phyloP scores from a whole-genome alignment of 2,888 invertebrate genomes.

The Cephonodes hylas region DNA sequence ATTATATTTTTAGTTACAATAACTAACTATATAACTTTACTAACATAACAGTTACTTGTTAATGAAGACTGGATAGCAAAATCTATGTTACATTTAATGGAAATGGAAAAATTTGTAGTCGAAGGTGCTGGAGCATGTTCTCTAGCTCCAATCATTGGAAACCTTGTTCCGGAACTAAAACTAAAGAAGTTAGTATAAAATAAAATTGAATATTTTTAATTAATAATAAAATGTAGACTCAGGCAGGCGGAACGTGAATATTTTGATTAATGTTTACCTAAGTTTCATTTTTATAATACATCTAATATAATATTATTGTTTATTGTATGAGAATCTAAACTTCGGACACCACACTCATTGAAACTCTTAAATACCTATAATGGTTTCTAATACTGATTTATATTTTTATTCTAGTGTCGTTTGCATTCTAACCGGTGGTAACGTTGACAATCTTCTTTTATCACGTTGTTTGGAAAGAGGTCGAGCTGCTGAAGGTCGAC shows the following conservation, averaged over 20 bases:
- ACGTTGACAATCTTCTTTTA: constrained; percentile 92
- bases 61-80: constrained; percentile 91
- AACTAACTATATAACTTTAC: too few species aligned
- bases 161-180: constrained; percentile 88
- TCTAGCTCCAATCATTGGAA: constrained; percentile 89
- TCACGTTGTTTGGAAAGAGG: constrained; percentile 92
- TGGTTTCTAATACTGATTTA: too few species aligned
- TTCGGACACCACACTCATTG: too few species aligned
- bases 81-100: constrained; percentile 87
- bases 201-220: not conserved
- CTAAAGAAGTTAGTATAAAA: constrained; percentile 84
- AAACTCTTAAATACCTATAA: too few species aligned
- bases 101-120: constrained; percentile 91
- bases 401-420: constrained; percentile 84
- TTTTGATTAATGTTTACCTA: not conserved
- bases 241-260: too few species aligned
- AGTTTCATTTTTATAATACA: too few species aligned
- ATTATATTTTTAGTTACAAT: too few species aligned
- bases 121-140: constrained; percentile 95
- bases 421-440: constrained; percentile 91
- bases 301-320: too few species aligned
- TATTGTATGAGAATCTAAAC: too few species aligned
- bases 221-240: too few species aligned
- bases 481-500: constrained; percentile 90
- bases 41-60: constrained; percentile 81